phyloP scores from a whole-genome alignment of 1,140 invertebrate genomes.

The Steinernema feltiae region DNA sequence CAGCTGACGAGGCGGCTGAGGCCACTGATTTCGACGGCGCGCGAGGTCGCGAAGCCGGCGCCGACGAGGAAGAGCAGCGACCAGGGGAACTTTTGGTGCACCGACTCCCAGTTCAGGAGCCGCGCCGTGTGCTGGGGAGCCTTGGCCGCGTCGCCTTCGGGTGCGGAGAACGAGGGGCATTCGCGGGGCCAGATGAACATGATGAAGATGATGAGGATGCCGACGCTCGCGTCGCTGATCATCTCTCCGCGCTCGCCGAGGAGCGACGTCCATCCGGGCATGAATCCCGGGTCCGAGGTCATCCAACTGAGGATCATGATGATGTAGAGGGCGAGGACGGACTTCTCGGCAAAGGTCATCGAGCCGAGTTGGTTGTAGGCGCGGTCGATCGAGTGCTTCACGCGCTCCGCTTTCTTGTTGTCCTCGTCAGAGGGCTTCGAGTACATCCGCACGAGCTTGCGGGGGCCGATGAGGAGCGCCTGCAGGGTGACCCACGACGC shows the following conservation, averaged over 20 bases:
- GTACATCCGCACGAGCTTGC: constrained; percentile 25
- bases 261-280: constrained; percentile 38
- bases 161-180: constrained; percentile 17
- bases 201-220: constrained; percentile 29
- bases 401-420: constrained; percentile 22
- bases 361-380: constrained; percentile 29
- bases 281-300: constrained; percentile 38
- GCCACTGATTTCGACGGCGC: constrained; percentile 21
- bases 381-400: constrained; percentile 17
- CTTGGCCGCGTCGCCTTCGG: neutral
- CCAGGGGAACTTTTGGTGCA: constrained; percentile 31
- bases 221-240: constrained; percentile 29
- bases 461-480: constrained; percentile 21
- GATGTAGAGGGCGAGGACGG: constrained; percentile 33
- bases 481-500: constrained; percentile 35
- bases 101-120: constrained; percentile 35
- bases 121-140: neutral
- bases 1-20: constrained; percentile 24
- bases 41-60: constrained; percentile 34
- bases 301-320: constrained; percentile 34
- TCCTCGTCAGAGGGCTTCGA: constrained; percentile 18
- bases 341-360: constrained; percentile 40
- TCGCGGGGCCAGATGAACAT: constrained; percentile 40
- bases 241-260: constrained; percentile 21
- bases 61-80: constrained; percentile 35